These are phyloP conservation scores for Amblyopsis rosae DNA, from an alignment of 2,113 vertebrate species.

Conservation along the genomic window DNA sequence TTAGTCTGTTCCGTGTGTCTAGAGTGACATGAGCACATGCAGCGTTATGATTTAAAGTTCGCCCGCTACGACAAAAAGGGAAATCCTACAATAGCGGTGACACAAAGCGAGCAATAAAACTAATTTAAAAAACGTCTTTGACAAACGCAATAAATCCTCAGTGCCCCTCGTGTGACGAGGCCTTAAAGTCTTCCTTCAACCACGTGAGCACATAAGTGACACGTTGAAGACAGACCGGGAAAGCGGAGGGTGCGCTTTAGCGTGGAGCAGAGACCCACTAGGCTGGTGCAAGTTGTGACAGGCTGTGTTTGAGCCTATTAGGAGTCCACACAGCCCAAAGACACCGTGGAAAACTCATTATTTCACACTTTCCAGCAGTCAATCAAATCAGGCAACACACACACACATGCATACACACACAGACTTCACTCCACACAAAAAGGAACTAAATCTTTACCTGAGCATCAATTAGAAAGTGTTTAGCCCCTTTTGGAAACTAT, in stretches of 20 bases:
- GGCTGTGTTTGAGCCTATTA: slow-evolving; percentile 55
- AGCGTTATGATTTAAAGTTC: slow-evolving; percentile 28
- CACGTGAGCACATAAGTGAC: neutral
- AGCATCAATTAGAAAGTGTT: slow-evolving; percentile 53
- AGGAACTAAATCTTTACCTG: slow-evolving; percentile 56
- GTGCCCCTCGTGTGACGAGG: neutral
- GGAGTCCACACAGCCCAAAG: slow-evolving; percentile 42
- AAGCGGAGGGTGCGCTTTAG: neutral
- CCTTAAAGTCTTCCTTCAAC: neutral
- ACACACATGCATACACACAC: slow-evolving; percentile 13
- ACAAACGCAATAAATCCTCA: neutral
- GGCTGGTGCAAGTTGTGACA: slow-evolving; percentile 55
- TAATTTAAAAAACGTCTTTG: neutral
- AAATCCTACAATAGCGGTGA: slow-evolving; percentile 9
- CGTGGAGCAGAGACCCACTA: slow-evolving; percentile 21
- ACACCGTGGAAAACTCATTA: slow-evolving; percentile 58
- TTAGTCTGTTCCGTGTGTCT: neutral
- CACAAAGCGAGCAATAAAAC: slow-evolving; percentile 10
- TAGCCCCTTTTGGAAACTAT: slow-evolving; percentile 26
- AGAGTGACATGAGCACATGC: slow-evolving; percentile 11
- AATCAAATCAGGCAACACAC: slow-evolving; percentile 37
- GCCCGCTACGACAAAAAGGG: neutral
- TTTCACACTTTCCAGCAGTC: slow-evolving; percentile 56
- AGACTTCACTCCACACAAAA: neutral
- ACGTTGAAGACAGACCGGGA: neutral